Evolutionary conservation across 1,140 invertebrate genomes (phyloP).

Genomic region (Laupala kohalensis): DNA sequence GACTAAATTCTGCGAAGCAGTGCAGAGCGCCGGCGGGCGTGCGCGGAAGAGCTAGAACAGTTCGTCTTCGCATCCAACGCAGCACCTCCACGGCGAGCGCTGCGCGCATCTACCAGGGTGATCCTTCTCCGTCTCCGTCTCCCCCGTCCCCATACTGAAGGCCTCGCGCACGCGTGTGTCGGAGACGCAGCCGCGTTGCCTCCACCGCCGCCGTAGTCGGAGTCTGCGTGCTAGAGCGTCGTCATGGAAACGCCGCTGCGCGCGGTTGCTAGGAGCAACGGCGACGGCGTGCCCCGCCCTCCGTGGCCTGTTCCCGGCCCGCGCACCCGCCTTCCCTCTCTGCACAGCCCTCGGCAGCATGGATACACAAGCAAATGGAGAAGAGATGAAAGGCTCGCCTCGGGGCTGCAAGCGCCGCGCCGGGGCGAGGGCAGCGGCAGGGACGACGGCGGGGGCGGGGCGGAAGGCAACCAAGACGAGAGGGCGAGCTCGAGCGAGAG

Average conservation of each 20-base stretch:
- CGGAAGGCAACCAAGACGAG: slow-evolving; percentile 1
- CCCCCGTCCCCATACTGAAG: no score
- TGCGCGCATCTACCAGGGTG: neutral
- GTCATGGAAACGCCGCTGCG: slow-evolving; percentile 9
- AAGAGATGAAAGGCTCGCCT: neutral
- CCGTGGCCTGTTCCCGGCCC: neutral
- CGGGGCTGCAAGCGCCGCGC: no score
- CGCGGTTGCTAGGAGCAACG: neutral
- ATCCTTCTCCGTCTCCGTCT: neutral
- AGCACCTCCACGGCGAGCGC: neutral
- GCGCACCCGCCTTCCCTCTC: neutral
- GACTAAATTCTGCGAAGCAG: no score
- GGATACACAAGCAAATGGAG: neutral
- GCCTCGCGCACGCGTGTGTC: neutral
- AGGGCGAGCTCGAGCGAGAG: no score
- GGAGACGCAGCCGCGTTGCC: neutral
- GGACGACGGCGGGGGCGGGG: slow-evolving; percentile 2
- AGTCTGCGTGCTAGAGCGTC: slow-evolving; percentile 9
- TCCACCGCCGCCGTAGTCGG: neutral
- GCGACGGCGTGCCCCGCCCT: neutral
- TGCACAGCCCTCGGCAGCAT: neutral
- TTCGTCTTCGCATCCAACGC: no score
- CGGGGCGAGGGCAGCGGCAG: slow-evolving; percentile 7
- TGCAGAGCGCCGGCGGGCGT: no score
- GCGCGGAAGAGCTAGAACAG: neutral